Evolutionary conservation across 1,140 invertebrate genomes (phyloP).

Genomic region (Zaprionus camerounensis): DNA sequence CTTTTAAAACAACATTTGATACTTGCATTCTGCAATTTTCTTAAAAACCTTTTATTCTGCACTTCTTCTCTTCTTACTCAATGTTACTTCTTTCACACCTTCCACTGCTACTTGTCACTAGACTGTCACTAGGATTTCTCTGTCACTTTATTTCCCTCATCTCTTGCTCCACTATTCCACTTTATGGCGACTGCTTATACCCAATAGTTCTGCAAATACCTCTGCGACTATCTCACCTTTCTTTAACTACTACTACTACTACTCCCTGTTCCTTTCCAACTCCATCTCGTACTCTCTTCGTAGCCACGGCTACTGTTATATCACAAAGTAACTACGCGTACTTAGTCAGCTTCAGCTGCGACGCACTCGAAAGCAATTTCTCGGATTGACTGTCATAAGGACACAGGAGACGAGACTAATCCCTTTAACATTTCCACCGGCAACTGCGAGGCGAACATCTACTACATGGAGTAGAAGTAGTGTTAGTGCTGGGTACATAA

Average conservation of each 20-base stretch:
- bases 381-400: slow-evolving; percentile 10
- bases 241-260: not conserved
- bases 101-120: not conserved
- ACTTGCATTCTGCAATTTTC: not conserved
- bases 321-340: not conserved
- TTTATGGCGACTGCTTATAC: not conserved
- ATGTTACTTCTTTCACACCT: not conserved
- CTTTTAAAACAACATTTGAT: too few relatives aligned
- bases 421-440: not conserved
- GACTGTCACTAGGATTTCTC: not conserved
- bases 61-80: not conserved
- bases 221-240: not conserved
- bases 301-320: not conserved
- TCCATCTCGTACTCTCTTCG: not conserved
- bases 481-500: not conserved
- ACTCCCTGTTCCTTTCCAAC: not conserved
- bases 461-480: not conserved
- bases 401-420: not conserved
- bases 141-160: not conserved
- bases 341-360: slow-evolving; percentile 4
- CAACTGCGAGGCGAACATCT: not conserved
- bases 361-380: not conserved
- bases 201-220: not conserved
- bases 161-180: not conserved
- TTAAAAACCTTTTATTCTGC: not conserved